Evolutionary conservation across 2,797 vertebrate genomes (phyloP).

Genomic region (Peromyscus eremicus): DNA sequence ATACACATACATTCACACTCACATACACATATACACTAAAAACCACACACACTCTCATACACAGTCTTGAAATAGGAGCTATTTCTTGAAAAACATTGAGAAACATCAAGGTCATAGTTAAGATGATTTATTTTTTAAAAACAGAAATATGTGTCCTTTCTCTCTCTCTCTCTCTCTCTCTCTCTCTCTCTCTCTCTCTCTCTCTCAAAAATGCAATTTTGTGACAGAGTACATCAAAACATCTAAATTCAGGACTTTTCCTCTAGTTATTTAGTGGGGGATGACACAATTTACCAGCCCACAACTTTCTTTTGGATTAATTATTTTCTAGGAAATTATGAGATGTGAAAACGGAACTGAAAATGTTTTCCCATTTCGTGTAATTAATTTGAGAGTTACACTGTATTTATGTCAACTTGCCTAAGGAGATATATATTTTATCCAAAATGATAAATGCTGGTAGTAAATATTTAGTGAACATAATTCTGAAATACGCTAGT

Average conservation of each 20-base stretch:
- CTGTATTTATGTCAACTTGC: conserved; percentile 15
- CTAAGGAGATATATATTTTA: background rate
- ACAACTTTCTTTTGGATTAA: conserved; percentile 24
- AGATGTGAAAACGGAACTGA: conserved; percentile 44
- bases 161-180: background rate
- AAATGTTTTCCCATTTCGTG: conserved; percentile 34
- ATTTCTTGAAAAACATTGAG: conserved; percentile 7
- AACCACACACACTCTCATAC: background rate
- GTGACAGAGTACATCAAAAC: background rate
- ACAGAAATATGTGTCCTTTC: background rate
- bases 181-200: no score
- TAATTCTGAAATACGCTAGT: background rate
- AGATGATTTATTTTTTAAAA: background rate
- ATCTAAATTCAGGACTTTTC: conserved; percentile 29
- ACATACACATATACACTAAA: background rate
- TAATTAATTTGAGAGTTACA: conserved; percentile 45
- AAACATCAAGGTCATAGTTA: background rate
- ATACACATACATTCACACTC: background rate
- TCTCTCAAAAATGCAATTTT: background rate
- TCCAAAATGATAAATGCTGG: background rate
- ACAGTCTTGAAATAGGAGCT: background rate
- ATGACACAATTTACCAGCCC: background rate
- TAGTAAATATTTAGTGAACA: conserved; percentile 11
- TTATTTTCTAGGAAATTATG: conserved; percentile 58
- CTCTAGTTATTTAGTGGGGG: conserved; percentile 41